A percentile compares a stretch with the other conserved stretches of the same genome.
Evolutionary conservation across 35 echinoderm and acorn worm genomes (phyloP).

Genomic region (Apostichopus japonicus): DNA sequence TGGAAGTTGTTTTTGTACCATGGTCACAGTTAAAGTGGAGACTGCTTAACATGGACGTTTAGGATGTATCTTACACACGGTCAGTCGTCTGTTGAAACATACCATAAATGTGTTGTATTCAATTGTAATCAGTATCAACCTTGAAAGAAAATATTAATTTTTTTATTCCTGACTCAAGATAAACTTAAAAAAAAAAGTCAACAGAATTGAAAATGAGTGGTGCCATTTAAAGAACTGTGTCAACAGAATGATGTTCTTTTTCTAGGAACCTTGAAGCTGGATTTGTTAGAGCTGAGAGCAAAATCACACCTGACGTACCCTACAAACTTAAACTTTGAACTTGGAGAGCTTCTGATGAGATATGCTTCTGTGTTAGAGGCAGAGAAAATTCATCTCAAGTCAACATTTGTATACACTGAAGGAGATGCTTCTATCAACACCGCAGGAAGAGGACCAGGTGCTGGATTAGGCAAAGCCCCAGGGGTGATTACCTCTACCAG

Average conservation of each 20-base stretch:
- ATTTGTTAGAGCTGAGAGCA: slow-evolving; percentile 70
- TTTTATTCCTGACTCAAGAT: no score
- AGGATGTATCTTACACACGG: no score
- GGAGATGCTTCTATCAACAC: slow-evolving; percentile 78
- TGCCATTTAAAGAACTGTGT: no score
- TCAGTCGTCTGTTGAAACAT: no score
- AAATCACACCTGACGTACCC: slow-evolving; percentile 64
- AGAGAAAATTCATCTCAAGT: slow-evolving; percentile 60
- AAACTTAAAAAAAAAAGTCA: no score
- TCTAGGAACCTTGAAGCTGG: slow-evolving; percentile 66
- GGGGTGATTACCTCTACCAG: background rate
- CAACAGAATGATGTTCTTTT: background rate
- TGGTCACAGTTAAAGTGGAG: no score
- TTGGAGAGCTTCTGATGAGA: slow-evolving; percentile 70
- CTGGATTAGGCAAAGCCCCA: slow-evolving; percentile 57
- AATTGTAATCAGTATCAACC: no score
- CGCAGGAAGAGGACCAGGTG: slow-evolving; percentile 63
- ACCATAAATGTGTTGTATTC: no score
- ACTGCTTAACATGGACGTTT: no score
- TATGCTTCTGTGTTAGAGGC: slow-evolving; percentile 74
- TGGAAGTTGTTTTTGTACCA: no score
- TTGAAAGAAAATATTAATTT: no score
- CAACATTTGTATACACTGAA: slow-evolving; percentile 71
- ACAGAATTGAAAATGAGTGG: no score
- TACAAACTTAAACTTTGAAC: slow-evolving; percentile 61